These are phyloP conservation scores for Gadus macrocephalus DNA, from an alignment of 2,113 vertebrate species.

Conservation along the genomic window DNA sequence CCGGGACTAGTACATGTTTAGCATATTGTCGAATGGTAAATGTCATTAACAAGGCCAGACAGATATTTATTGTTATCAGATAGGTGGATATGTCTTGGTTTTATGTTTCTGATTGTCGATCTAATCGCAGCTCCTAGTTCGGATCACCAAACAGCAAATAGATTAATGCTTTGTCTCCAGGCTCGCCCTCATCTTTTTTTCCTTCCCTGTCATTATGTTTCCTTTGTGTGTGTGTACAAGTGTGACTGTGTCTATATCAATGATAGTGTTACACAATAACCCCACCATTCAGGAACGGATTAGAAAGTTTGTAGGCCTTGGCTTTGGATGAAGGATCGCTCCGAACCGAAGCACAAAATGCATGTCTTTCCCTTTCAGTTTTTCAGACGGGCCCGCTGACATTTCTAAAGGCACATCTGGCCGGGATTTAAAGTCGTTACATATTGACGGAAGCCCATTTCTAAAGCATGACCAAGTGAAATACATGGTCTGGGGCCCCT, in stretches of 20 bases:
- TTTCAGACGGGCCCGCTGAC: conserved; percentile 40
- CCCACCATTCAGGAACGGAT: conserved; percentile 65
- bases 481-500: conserved; percentile 20
- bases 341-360: conserved; percentile 57
- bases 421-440: conserved; percentile 38
- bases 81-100: too few species aligned
- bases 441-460: conserved; percentile 51
- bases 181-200: neutral
- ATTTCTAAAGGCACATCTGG: conserved; percentile 66
- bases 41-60: neutral
- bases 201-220: neutral
- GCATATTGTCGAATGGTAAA: neutral
- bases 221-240: conserved; percentile 6
- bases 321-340: conserved; percentile 54
- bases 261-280: conserved; percentile 57
- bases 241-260: conserved; percentile 25
- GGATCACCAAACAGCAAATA: neutral
- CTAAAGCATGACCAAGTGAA: conserved; percentile 33
- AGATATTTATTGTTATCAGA: too few species aligned
- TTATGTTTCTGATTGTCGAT: too few species aligned
- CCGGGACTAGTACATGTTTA: neutral
- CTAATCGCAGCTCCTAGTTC: neutral
- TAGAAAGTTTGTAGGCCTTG: conserved; percentile 59
- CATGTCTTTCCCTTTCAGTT: conserved; percentile 52
- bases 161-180: neutral